These are phyloP conservation scores for Drosophila anceps DNA, from an alignment of 2,888 invertebrate species.

Conservation along the genomic window DNA sequence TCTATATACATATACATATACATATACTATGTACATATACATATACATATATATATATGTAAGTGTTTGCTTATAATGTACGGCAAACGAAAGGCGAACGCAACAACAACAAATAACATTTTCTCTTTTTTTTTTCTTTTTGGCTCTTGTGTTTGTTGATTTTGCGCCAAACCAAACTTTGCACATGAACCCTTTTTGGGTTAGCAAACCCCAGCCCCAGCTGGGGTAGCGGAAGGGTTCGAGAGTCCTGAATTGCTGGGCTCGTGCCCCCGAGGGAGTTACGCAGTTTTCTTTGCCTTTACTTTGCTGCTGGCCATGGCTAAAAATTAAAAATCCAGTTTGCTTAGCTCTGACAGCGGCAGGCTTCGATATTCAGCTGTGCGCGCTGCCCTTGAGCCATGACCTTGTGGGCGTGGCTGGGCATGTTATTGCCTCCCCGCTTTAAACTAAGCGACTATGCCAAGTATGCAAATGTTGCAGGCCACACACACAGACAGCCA, in stretches of 20 bases:
- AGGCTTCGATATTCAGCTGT: constrained; percentile 9
- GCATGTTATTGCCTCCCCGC: constrained; percentile 24
- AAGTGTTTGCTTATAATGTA: constrained; percentile 75
- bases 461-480: constrained; percentile 75
- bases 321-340: constrained; percentile 74
- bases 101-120: constrained; percentile 43
- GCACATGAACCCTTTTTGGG: constrained; percentile 67
- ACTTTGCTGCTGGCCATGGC: constrained; percentile 42
- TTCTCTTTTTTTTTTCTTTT: constrained; percentile 20
- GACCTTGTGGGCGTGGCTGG: constrained; percentile 68
- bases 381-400: constrained; percentile 56
- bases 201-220: not conserved
- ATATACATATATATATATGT: constrained; percentile 13
- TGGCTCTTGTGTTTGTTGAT: constrained; percentile 63
- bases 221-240: constrained; percentile 32
- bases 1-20: constrained; percentile 31
- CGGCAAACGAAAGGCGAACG: constrained; percentile 32
- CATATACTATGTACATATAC: constrained; percentile 32
- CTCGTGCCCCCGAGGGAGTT: constrained; percentile 32
- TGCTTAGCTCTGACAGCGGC: constrained; percentile 40
- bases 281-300: constrained; percentile 64
- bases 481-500: constrained; percentile 19
- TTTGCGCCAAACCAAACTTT: constrained; percentile 75
- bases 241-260: constrained; percentile 6
- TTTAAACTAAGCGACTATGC: constrained; percentile 46